Evolutionary conservation across 2,113 vertebrate genomes (phyloP).

Genomic region (Scalopus aquaticus): DNA sequence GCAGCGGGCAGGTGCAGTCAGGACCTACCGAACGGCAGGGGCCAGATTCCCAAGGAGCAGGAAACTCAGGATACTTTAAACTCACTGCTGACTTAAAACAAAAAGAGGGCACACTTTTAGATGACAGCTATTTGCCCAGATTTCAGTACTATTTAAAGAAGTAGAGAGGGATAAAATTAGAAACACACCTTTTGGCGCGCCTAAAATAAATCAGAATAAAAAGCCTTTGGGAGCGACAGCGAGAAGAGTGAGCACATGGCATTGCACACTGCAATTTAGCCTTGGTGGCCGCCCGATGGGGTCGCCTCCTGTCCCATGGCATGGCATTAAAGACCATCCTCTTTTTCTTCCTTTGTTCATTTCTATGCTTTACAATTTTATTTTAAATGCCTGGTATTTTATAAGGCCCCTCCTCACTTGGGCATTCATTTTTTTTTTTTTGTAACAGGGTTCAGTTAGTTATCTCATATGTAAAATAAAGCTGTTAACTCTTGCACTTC

Average conservation of each 20-base stretch:
- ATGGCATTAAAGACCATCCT: background rate
- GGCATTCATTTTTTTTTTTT: background rate
- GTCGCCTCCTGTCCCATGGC: background rate
- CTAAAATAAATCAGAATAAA: conserved; percentile 42
- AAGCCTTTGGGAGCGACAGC: background rate
- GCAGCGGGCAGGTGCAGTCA: background rate
- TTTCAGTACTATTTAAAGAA: conserved; percentile 58
- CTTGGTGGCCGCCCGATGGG: background rate
- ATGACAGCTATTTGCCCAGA: background rate
- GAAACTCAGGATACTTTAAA: background rate
- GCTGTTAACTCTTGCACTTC: background rate
- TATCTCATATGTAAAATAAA: background rate
- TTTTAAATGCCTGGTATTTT: background rate
- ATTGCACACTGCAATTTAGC: background rate
- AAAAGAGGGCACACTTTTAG: background rate
- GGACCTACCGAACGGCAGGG: background rate
- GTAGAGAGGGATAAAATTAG: conserved; percentile 36
- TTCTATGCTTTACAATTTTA: background rate
- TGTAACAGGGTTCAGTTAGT: background rate
- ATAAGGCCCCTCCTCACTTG: background rate
- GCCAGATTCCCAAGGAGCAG: background rate
- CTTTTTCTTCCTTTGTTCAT: conserved; percentile 24
- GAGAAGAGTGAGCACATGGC: background rate
- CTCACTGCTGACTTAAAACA: background rate
- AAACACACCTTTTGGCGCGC: conserved; percentile 48